Evolutionary conservation across 2,797 vertebrate species (phyloP).

Genomic region (Picus viridis): DNA sequence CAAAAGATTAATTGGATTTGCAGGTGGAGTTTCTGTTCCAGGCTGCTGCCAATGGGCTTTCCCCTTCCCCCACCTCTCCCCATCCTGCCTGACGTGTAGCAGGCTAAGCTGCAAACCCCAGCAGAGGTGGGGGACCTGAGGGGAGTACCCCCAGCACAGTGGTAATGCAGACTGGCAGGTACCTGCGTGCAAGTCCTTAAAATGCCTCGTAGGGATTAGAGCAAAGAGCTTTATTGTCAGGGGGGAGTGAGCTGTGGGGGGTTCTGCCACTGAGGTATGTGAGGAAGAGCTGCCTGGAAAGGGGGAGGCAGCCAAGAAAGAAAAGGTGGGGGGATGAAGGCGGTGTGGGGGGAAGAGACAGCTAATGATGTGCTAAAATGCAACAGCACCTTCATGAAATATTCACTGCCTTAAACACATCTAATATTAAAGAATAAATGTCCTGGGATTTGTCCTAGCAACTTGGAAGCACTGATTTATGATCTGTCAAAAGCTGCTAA

Average conservation of each 20-base stretch:
- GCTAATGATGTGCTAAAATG: conserved; percentile 80
- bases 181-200: neutral
- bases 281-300: neutral
- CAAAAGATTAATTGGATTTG: conserved; percentile 68
- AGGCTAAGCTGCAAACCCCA: conserved; percentile 9
- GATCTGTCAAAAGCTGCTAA: conserved; percentile 82
- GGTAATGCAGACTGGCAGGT: neutral
- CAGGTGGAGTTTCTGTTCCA: conserved; percentile 32
- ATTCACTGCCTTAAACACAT: conserved; percentile 80
- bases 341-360: neutral
- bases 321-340: neutral
- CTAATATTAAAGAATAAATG: conserved; percentile 82
- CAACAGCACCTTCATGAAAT: conserved; percentile 82
- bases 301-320: neutral
- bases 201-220: conserved; percentile 29
- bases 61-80: neutral
- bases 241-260: neutral
- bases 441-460: conserved; percentile 77
- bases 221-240: conserved; percentile 40
- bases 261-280: conserved; percentile 4
- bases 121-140: neutral
- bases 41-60: neutral
- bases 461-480: conserved; percentile 83
- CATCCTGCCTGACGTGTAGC: neutral
- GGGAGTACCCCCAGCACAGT: neutral